Percentiles rank a stretch among this genome's conserved stretches.
Conservation (phyloP, 2,797 vertebrate species). For the Amniataba percoides region DNA sequence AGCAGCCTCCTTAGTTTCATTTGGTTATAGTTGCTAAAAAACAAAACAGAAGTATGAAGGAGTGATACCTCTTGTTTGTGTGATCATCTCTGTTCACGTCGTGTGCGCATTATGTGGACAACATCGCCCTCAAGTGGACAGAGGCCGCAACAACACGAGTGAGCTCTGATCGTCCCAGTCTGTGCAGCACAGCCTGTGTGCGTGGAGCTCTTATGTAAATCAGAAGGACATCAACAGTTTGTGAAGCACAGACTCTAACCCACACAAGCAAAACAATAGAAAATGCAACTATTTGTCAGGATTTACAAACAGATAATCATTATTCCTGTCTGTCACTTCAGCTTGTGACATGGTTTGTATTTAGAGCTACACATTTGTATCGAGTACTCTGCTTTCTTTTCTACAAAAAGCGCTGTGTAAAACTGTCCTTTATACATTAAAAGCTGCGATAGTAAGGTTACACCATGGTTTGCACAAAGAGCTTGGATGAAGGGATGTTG, state of each 20-base stretch:
- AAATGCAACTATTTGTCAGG: too few relatives aligned
- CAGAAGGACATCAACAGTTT: not conserved
- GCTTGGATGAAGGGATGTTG: conserved; percentile 7
- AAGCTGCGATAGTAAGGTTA: not conserved
- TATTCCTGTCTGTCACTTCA: not conserved
- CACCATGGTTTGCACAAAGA: not conserved
- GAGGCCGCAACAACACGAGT: conserved; percentile 1
- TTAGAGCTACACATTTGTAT: not conserved
- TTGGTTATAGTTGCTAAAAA: not conserved
- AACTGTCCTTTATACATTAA: not conserved
- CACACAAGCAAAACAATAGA: too few relatives aligned
- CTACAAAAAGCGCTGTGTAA: not conserved
- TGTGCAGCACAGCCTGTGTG: too few relatives aligned
- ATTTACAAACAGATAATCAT: too few relatives aligned
- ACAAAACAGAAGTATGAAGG: conserved; percentile 8
- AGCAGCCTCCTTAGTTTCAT: not conserved
- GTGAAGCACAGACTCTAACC: not conserved
- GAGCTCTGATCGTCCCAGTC: not conserved
- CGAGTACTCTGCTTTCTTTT: not conserved
- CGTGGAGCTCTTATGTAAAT: not conserved
- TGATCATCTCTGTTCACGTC: not conserved
- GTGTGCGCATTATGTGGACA: conserved; percentile 30
- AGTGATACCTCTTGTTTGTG: conserved; percentile 7
- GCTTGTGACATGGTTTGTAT: not conserved
- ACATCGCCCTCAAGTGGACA: conserved; percentile 70